Conservation (phyloP, 2,888 invertebrate genomes). For the Cheilosia soror region DNA sequence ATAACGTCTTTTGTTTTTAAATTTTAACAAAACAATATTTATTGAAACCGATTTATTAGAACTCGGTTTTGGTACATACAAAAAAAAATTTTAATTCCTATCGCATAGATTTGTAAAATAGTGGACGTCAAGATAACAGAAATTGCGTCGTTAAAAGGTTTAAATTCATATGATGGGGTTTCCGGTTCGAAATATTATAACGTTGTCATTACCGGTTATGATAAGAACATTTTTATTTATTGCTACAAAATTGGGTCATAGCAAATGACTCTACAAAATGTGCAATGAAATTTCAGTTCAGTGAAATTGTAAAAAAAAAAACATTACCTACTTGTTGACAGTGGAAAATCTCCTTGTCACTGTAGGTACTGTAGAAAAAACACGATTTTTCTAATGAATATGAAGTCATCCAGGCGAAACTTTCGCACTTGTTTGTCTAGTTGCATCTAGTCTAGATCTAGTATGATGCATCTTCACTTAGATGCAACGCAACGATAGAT, state of each 20-base stretch:
- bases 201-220: constrained; percentile 6
- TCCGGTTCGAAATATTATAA: constrained; percentile 6
- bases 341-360: constrained; percentile 16
- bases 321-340: constrained; percentile 29
- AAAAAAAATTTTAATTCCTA: neutral
- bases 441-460: neutral
- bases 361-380: neutral
- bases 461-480: too few species aligned
- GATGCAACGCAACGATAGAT: too few species aligned
- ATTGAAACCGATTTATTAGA: too few species aligned
- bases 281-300: neutral
- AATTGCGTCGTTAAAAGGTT: constrained; percentile 11
- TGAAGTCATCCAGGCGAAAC: neutral
- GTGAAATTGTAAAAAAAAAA: constrained; percentile 7
- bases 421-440: neutral
- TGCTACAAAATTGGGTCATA: neutral
- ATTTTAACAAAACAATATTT: too few species aligned
- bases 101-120: neutral
- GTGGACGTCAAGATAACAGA: constrained; percentile 4
- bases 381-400: neutral
- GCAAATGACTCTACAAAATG: neutral
- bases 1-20: too few species aligned
- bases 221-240: neutral
- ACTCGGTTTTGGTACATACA: too few species aligned
- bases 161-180: neutral